Conservation (phyloP, 2,113 vertebrate species). For the Leptobrachium leishanense region DNA sequence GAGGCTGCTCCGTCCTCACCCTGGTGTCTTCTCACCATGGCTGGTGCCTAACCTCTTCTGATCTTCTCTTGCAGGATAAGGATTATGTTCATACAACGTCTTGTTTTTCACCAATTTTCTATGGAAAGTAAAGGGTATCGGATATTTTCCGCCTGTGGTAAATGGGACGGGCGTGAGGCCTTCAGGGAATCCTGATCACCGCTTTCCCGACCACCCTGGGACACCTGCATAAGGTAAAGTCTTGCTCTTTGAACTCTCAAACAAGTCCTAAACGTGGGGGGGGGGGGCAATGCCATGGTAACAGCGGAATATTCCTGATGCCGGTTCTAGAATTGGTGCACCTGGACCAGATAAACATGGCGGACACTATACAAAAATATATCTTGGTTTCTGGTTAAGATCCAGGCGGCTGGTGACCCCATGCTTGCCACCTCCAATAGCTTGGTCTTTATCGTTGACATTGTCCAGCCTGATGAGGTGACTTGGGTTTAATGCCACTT, state of each 20-base stretch:
- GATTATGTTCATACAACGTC: slow-evolving; percentile 75
- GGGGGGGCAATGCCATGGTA: not conserved
- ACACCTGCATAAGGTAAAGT: slow-evolving; percentile 14
- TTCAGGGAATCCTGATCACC: slow-evolving; percentile 78
- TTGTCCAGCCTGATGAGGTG: no score
- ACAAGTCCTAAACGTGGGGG: not conserved
- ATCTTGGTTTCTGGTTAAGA: no score
- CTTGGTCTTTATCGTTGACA: no score
- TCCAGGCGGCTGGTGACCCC: no score
- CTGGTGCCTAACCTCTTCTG: not conserved
- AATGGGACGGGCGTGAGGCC: slow-evolving; percentile 75
- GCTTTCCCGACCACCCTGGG: slow-evolving; percentile 13
- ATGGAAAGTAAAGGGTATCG: slow-evolving; percentile 74
- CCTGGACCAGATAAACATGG: no score
- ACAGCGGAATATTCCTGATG: no score
- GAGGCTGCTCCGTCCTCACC: no score
- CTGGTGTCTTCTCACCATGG: no score
- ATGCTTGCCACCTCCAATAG: no score
- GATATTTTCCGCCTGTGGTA: slow-evolving; percentile 63
- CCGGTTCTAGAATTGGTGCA: no score
- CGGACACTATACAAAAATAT: no score
- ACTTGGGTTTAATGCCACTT: no score
- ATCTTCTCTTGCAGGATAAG: slow-evolving; percentile 63
- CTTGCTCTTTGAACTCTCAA: not conserved
- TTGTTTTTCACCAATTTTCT: slow-evolving; percentile 67